phyloP scores from a whole-genome alignment of 1,140 invertebrate genomes.

The Archivesica marissinica region DNA sequence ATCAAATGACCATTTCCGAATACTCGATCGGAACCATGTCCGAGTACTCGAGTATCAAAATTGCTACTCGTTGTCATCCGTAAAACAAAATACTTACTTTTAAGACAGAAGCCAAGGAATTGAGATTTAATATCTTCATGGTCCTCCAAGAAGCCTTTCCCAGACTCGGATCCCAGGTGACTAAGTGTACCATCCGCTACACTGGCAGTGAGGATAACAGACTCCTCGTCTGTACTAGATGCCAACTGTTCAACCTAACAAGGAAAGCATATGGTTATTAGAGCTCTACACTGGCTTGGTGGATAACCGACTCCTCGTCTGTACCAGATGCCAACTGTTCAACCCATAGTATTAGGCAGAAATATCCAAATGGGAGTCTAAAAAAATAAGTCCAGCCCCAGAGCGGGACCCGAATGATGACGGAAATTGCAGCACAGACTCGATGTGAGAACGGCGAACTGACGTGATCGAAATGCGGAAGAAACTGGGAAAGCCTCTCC shows the following conservation, averaged over 20 bases:
- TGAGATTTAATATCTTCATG: background rate
- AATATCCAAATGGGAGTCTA: background rate
- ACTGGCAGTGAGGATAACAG: constrained; percentile 10
- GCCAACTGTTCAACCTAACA: constrained; percentile 33
- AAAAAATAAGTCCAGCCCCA: too few relatives aligned
- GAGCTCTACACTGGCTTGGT: background rate
- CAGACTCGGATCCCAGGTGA: background rate
- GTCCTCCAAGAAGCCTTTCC: background rate
- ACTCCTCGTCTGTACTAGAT: background rate
- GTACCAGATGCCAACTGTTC: background rate
- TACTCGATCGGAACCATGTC: background rate
- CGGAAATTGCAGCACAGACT: too few relatives aligned
- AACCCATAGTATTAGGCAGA: background rate
- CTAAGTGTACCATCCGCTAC: background rate
- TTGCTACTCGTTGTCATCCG: background rate
- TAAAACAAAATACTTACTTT: constrained; percentile 15
- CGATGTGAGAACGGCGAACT: too few relatives aligned
- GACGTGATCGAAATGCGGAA: too few relatives aligned
- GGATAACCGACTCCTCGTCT: constrained; percentile 18
- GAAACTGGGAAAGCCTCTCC: too few relatives aligned
- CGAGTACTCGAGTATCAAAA: background rate
- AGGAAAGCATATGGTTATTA: too few relatives aligned
- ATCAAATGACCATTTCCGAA: background rate
- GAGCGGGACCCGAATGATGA: too few relatives aligned
- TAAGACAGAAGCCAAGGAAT: constrained; percentile 28